Base-by-base conservation (phyloP, 2,797 vertebrate genomes). In the Lateolabrax maculatus region DNA sequence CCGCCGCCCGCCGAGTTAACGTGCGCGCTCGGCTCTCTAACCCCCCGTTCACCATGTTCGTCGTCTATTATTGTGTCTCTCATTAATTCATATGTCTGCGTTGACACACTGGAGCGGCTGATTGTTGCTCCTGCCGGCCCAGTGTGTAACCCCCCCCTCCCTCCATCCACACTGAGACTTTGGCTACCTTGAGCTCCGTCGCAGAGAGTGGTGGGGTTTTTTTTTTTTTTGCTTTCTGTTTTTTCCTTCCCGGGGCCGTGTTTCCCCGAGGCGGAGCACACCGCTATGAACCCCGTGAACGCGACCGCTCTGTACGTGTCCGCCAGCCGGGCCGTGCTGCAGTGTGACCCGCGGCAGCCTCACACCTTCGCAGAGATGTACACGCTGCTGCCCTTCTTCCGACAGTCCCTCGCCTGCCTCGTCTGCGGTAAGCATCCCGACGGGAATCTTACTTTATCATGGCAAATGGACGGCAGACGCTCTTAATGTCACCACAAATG, bases 241-340 rank as follows among this genome's bases (percentile, higher is more conserved):
- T n/a, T n/a, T n/a, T n/a, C n/a, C n/a, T n/a, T n/a, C n/a, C 46
- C 82, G 60, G 74, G 87, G 82, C 87, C 93, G 94, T 91, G 92
- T 90, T 90, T 92, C 87, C 87, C 91, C 83, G 78, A 77, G 82
- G 81, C 83, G 63, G 89, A 84, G 83, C 85, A 93, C 37, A 85
- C 95, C 95, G 96, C 96, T 93, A 99, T 99, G 98, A 98, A 98
- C 96, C 97, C 97, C 55, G 96, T 97, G 84, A 98, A 96, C 95
- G 97, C 97, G 80, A 98, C 97, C 93, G 91, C 96, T 92, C 94
- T 98, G 92, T 98, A 98, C 95, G 96, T 98, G 95, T 97, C 98
- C 89, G 97, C 97, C 92, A 98, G 96, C 94, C 97, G 97, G 92
- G 96, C 97, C 89, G 97, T 98, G 93, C 96, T 99, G 95, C 97